Conservation (phyloP, 2,888 invertebrate genomes). For the Thera britannica region DNA sequence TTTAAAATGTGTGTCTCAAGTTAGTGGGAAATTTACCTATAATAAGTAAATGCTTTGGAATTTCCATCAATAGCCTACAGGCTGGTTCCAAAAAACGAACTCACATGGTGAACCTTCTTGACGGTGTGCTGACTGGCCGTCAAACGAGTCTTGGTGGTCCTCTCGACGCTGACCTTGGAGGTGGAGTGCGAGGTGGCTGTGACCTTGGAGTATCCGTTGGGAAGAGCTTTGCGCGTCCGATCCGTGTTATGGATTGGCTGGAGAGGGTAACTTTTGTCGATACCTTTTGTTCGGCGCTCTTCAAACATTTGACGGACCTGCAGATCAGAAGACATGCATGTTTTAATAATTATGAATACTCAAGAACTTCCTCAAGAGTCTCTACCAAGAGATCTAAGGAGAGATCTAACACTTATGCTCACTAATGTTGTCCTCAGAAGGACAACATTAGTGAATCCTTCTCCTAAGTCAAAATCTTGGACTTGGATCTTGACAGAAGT, state of each 20-base stretch:
- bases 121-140: constrained; percentile 58
- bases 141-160: constrained; percentile 52
- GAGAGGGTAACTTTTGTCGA: constrained; percentile 92
- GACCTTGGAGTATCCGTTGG: constrained; percentile 72
- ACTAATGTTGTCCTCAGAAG: too few relatives aligned
- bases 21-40: too few relatives aligned
- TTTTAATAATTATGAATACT: too few relatives aligned
- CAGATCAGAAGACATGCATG: background rate
- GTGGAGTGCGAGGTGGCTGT: constrained; percentile 47
- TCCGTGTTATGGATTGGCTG: constrained; percentile 88
- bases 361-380: background rate
- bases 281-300: constrained; percentile 90
- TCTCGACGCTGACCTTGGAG: constrained; percentile 53
- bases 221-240: constrained; percentile 62
- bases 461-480: too few relatives aligned
- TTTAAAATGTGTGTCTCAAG: too few relatives aligned
- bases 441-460: too few relatives aligned
- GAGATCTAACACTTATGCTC: too few relatives aligned
- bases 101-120: constrained; percentile 62
- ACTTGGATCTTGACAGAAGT: too few relatives aligned
- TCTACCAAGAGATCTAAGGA: background rate
- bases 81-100: constrained; percentile 27
- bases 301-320: constrained; percentile 95
- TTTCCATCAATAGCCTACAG: too few relatives aligned
- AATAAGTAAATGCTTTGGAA: too few relatives aligned